phyloP scores from a whole-genome alignment of 2,113 vertebrate genomes.

The Hydropotes inermis region DNA sequence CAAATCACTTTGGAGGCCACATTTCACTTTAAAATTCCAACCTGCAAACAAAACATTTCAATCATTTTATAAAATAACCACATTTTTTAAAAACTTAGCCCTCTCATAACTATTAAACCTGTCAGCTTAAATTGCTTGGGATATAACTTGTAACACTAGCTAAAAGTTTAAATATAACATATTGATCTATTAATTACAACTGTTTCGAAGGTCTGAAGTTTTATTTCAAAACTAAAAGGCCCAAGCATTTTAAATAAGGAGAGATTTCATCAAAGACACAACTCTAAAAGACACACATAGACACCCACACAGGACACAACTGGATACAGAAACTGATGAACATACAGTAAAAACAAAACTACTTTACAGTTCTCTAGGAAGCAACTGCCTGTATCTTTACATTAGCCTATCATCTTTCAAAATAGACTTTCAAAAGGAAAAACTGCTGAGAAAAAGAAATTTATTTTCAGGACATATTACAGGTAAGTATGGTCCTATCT shows the following conservation, averaged over 20 bases:
- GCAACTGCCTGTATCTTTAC: not conserved
- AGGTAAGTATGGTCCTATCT: not conserved
- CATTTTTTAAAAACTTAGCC: not conserved
- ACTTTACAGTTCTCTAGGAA: not conserved
- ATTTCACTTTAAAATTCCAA: constrained; percentile 44
- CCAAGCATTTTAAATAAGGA: constrained; percentile 7
- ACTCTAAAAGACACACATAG: not conserved
- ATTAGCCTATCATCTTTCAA: not conserved
- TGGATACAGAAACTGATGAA: not conserved
- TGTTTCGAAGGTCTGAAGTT: not conserved
- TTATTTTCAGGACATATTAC: not conserved
- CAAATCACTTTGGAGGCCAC: not conserved
- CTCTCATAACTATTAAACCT: constrained; percentile 28
- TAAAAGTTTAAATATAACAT: constrained; percentile 6
- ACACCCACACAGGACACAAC: not conserved
- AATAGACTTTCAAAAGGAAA: constrained; percentile 4
- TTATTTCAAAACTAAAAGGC: constrained; percentile 17
- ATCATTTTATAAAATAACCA: constrained; percentile 21
- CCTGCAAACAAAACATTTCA: not conserved
- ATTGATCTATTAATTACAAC: constrained; percentile 17
- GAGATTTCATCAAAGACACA: constrained; percentile 14
- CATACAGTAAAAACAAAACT: constrained; percentile 19
- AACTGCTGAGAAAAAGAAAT: not conserved
- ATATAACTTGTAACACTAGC: not conserved
- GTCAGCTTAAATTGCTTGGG: constrained; percentile 6